These are phyloP conservation scores for Podarcis cretensis DNA, from an alignment of 2,113 vertebrate genomes.

Conservation along the genomic window DNA sequence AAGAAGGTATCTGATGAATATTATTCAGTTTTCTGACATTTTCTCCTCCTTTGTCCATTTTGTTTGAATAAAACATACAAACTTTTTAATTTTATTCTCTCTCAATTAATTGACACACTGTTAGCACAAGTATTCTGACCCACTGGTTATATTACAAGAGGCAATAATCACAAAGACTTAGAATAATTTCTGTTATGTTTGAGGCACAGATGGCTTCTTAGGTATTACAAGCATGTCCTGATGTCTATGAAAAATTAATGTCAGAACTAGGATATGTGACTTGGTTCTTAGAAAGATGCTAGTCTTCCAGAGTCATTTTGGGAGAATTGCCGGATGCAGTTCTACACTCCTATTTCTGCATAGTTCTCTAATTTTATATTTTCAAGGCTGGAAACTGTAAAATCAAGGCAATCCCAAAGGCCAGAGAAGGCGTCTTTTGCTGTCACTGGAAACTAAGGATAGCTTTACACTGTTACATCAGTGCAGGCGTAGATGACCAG, in stretches of 20 bases:
- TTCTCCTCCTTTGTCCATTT: not conserved
- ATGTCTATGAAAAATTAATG: not conserved
- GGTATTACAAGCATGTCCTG: not conserved
- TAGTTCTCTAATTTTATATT: not conserved
- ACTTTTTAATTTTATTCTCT: not conserved
- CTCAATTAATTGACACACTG: not conserved
- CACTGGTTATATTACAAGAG: not conserved
- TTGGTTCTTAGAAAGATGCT: not conserved
- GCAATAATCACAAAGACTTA: not conserved
- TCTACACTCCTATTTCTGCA: not conserved
- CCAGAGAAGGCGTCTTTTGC: not conserved
- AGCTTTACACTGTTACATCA: not conserved
- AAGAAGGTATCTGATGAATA: not conserved
- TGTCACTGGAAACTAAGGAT: not conserved
- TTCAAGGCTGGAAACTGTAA: not conserved
- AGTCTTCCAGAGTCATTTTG: not conserved
- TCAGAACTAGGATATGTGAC: not conserved
- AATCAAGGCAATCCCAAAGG: not conserved
- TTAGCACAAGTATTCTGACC: not conserved
- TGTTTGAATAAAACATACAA: not conserved
- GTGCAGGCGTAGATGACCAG: not conserved
- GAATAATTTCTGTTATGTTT: not conserved
- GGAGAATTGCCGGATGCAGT: not conserved
- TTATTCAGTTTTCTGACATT: not conserved
- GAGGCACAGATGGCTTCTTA: not conserved